These are phyloP conservation scores for Anoplolepis gracilipes DNA, from an alignment of 1,140 invertebrate genomes.

Conservation along the genomic window DNA sequence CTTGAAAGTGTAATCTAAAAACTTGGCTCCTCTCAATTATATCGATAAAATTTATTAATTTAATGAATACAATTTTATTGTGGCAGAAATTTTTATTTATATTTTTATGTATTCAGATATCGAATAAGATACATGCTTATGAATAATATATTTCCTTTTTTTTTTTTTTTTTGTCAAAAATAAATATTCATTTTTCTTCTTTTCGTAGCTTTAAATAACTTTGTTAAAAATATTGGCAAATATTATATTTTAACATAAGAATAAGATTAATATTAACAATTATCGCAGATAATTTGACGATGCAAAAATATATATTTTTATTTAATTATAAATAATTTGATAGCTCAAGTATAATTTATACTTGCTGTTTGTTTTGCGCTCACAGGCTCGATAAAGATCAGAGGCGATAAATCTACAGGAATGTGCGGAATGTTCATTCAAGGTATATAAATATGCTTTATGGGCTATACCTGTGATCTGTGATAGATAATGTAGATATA, in stretches of 20 bases:
- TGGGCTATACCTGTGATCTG: constrained; percentile 56
- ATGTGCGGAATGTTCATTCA: constrained; percentile 62
- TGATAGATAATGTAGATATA: constrained; percentile 61
- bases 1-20: constrained; percentile 4
- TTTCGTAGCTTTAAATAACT: background rate
- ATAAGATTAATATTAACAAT: background rate
- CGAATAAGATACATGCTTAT: background rate
- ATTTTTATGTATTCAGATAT: background rate
- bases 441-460: constrained; percentile 62
- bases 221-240: background rate
- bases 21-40: background rate
- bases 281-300: constrained; percentile 3
- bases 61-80: background rate
- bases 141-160: too few relatives aligned
- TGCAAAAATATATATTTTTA: background rate
- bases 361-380: constrained; percentile 55
- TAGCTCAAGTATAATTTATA: constrained; percentile 55
- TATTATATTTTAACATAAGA: background rate
- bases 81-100: background rate
- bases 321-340: constrained; percentile 34
- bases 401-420: constrained; percentile 58
- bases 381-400: constrained; percentile 56
- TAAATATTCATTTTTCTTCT: background rate
- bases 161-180: too few relatives aligned
- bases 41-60: background rate